phyloP scores from a whole-genome alignment of 1,140 invertebrate species.

The Drosophila prosaltans region DNA sequence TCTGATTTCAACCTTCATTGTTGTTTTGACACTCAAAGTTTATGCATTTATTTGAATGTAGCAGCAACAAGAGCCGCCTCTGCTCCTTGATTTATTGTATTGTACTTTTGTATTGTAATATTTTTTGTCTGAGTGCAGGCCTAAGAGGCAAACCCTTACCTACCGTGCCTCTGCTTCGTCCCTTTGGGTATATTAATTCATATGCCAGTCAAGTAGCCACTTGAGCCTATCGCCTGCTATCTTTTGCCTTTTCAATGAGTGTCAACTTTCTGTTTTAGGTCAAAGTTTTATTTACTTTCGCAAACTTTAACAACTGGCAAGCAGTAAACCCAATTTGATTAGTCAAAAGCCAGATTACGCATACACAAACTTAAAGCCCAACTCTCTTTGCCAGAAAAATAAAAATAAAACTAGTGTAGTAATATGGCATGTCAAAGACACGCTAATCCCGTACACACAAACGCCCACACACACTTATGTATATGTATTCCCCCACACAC shows the following conservation, averaged over 20 bases:
- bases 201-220: conserved; percentile 59
- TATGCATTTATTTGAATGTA: conserved; percentile 74
- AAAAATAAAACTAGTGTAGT: neutral
- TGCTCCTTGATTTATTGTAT: conserved; percentile 71
- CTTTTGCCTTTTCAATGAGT: neutral
- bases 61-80: conserved; percentile 31
- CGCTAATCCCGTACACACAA: neutral
- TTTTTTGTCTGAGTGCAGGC: conserved; percentile 38
- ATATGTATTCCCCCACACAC: neutral
- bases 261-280: neutral
- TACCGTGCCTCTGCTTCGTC: neutral
- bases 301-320: conserved; percentile 27
- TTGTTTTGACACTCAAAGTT: conserved; percentile 67
- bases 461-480: neutral
- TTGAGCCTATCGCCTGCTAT: conserved; percentile 39
- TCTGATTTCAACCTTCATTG: conserved; percentile 27
- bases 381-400: neutral
- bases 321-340: neutral
- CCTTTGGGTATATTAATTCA: conserved; percentile 41
- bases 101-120: conserved; percentile 66
- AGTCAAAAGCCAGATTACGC: neutral
- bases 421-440: neutral
- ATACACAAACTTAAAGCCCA: neutral
- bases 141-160: conserved; percentile 49
- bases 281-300: conserved; percentile 45